Evolutionary conservation across 2,797 vertebrate genomes (phyloP).

Genomic region (Streptopelia turtur): DNA sequence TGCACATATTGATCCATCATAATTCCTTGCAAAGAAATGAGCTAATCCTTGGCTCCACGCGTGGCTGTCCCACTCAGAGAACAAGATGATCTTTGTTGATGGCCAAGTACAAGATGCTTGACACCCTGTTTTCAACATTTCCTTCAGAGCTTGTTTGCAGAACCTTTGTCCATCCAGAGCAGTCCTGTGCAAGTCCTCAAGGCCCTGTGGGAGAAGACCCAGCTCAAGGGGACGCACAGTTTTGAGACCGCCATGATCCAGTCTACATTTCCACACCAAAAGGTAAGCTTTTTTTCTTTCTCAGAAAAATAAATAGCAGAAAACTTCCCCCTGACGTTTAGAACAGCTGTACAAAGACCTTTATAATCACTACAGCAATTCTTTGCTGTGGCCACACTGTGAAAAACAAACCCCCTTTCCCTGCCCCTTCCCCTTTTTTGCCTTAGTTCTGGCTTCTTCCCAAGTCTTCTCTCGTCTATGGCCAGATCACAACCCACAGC

Average conservation of each 20-base stretch:
- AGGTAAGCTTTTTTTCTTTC: constrained; percentile 75
- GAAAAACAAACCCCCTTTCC: neutral
- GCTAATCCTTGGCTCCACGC: fast-evolving
- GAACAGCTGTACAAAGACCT: neutral
- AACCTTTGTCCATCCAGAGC: constrained; percentile 84
- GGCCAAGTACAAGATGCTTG: neutral
- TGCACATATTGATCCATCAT: fast-evolving
- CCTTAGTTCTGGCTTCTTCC: neutral
- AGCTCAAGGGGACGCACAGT: constrained; percentile 85
- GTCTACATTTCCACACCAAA: constrained; percentile 85
- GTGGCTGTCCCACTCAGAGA: neutral
- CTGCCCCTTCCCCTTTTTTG: neutral
- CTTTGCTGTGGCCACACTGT: neutral
- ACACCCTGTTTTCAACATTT: neutral
- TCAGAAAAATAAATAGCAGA: fast-evolving
- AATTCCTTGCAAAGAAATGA: neutral
- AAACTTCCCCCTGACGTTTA: neutral
- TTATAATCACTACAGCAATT: neutral
- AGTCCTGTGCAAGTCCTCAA: constrained; percentile 83
- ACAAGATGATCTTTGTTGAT: neutral
- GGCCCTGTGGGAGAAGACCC: constrained; percentile 89
- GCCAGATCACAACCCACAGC: fast-evolving
- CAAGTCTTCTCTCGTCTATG: no score
- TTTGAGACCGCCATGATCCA: constrained; percentile 91
- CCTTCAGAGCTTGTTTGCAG: constrained; percentile 84